Base-by-base conservation (phyloP, 2,113 vertebrate genomes). In the Sterrhoptilus dennistouni region DNA sequence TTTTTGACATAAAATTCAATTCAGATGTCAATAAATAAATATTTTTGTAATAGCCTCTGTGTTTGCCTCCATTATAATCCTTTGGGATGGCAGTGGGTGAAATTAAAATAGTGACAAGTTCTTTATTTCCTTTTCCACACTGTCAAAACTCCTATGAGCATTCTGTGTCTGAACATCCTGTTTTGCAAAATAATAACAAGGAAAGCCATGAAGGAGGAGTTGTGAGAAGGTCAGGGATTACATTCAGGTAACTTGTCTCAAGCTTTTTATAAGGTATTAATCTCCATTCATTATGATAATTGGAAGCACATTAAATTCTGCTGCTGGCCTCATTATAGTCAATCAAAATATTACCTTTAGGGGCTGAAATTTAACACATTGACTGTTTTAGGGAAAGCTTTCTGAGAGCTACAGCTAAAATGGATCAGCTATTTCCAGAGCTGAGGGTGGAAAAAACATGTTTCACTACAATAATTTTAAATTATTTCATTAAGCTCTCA, bases 31-130 rank as follows among this genome's bases (percentile, higher is more conserved):
- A 81, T n/a, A 97, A 96, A 97, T 86, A 93, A 96, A 83, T 95
- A 93, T 90, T 97, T 96, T 97, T 92, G 29, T 90, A 95, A 66
- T 56, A 90, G 93, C 11, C 50, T 69, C 54, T 70, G 27, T 63
- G 71, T 72, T 90, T 76, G 70, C 17, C 27, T 94, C 72, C 22
- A 2, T 61, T 77, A 33, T 53, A 52, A 20, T 42, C 38, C 61
- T 78, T 81, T 50, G 50, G 2, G 1, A 54, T 22, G 19, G 77
- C 45, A 65, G 20, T 11, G 80, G 22, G 19, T 69, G 74, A 45
- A 76, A 85, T 60, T n/a, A 35, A 33, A 49, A 35, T 14, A n/a
- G 18, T 11, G 31, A 18, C 33, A 3, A 11, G 15, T 50, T 33
- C 71, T 69, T 93, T 65, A 77, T 57, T 65, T 71, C 59, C 36